Percentiles rank a stretch among this genome's conserved stretches.
These are phyloP conservation scores for Bombylius major DNA, from an alignment of 2,888 invertebrate genomes.

Conservation along the genomic window DNA sequence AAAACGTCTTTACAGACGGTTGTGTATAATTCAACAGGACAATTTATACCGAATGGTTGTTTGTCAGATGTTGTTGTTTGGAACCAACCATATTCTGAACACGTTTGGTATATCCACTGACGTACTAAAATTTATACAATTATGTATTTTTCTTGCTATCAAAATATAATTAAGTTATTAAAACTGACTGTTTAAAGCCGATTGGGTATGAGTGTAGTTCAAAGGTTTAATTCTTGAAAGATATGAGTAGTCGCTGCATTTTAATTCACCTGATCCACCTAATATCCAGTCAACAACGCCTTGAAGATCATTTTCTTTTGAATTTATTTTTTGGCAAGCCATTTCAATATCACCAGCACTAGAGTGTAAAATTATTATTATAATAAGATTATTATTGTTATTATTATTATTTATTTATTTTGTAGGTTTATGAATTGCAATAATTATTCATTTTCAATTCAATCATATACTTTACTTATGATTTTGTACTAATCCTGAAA, in stretches of 20 bases:
- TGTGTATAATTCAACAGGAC: constrained; percentile 64
- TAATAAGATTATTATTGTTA: no score
- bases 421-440: no score
- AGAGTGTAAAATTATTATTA: not conserved
- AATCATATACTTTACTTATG: constrained; percentile 20
- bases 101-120: constrained; percentile 91
- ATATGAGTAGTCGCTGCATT: constrained; percentile 26
- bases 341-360: constrained; percentile 25
- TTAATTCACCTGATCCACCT: constrained; percentile 10
- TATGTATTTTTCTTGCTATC: not conserved
- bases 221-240: not conserved
- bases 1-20: constrained; percentile 75
- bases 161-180: not conserved
- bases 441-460: not conserved
- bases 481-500: constrained; percentile 26
- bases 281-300: constrained; percentile 23
- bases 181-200: not conserved
- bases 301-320: constrained; percentile 22
- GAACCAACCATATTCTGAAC: constrained; percentile 91
- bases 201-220: not conserved
- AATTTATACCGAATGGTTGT: constrained; percentile 57
- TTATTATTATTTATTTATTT: no score
- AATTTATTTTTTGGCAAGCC: constrained; percentile 22
- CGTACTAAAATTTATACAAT: constrained; percentile 41
- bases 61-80: constrained; percentile 59